Conservation (phyloP, 1,140 invertebrate species). For the Drosophila virilis region DNA sequence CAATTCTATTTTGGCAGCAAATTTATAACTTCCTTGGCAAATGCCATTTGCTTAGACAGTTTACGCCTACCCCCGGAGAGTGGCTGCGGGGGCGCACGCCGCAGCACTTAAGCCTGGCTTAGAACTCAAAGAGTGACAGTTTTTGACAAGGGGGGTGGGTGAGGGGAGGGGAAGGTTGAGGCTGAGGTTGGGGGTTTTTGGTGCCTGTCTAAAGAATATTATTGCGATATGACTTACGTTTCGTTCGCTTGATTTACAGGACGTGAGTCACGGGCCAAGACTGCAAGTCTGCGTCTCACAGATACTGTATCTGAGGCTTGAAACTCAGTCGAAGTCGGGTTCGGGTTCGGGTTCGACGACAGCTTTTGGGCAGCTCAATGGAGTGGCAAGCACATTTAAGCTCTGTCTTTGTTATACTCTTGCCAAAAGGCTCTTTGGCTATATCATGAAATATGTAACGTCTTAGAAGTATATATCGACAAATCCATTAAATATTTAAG, state of each 20-base stretch:
- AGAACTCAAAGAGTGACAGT: conserved; percentile 59
- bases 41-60: conserved; percentile 76
- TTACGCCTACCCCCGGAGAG: conserved; percentile 66
- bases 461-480: too few species aligned
- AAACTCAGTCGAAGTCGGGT: conserved; percentile 1
- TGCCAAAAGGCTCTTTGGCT: neutral
- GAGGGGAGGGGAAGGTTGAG: too few species aligned
- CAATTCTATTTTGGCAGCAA: conserved; percentile 78
- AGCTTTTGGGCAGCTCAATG: neutral
- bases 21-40: conserved; percentile 80
- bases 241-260: conserved; percentile 15
- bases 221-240: conserved; percentile 40
- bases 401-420: neutral
- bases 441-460: too few species aligned
- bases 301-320: conserved; percentile 2
- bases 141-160: neutral
- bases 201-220: conserved; percentile 30
- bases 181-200: neutral
- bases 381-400: conserved; percentile 13
- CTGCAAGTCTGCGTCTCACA: neutral
- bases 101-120: conserved; percentile 66
- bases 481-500: too few species aligned
- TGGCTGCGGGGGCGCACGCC: conserved; percentile 40
- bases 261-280: conserved; percentile 31
- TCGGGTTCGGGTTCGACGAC: conserved; percentile 16